phyloP scores from a whole-genome alignment of 2,113 vertebrate species.

The Myocastor coypus region DNA sequence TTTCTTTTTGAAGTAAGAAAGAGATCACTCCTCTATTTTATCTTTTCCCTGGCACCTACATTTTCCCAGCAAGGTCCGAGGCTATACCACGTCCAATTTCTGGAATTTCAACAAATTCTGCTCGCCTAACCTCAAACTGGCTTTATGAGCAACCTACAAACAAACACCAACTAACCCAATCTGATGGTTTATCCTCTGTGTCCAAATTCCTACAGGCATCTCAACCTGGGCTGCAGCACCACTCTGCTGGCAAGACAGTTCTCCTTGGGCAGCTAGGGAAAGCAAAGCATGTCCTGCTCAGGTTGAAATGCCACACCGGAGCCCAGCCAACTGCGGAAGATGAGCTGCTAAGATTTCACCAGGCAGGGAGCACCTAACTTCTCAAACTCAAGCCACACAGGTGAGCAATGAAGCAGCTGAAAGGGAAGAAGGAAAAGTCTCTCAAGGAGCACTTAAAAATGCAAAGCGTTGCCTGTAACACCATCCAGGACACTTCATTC shows the following conservation, averaged over 20 bases:
- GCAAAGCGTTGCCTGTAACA: constrained; percentile 43
- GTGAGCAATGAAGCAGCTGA: constrained; percentile 46
- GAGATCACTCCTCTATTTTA: not conserved
- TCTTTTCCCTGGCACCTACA: not conserved
- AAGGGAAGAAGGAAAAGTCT: constrained; percentile 56
- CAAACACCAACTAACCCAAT: not conserved
- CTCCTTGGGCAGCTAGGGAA: not conserved
- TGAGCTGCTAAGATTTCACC: constrained; percentile 46
- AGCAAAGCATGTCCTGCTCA: not conserved
- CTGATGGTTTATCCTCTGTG: not conserved
- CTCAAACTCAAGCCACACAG: constrained; percentile 28
- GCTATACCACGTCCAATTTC: not conserved
- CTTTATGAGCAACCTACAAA: not conserved
- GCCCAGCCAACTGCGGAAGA: not conserved
- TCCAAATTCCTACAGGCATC: not conserved
- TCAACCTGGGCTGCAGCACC: accelerated
- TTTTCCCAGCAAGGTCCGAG: not conserved
- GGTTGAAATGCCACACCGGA: not conserved
- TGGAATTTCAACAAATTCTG: constrained; percentile 56
- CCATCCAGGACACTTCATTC: not conserved
- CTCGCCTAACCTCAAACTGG: not conserved
- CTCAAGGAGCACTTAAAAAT: constrained; percentile 59
- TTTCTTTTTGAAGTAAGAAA: not conserved
- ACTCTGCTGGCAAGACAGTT: not conserved
- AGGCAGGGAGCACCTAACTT: constrained; percentile 29